Evolutionary conservation across 2,888 invertebrate species (phyloP).

Genomic region (Tachystola acroxantha): DNA sequence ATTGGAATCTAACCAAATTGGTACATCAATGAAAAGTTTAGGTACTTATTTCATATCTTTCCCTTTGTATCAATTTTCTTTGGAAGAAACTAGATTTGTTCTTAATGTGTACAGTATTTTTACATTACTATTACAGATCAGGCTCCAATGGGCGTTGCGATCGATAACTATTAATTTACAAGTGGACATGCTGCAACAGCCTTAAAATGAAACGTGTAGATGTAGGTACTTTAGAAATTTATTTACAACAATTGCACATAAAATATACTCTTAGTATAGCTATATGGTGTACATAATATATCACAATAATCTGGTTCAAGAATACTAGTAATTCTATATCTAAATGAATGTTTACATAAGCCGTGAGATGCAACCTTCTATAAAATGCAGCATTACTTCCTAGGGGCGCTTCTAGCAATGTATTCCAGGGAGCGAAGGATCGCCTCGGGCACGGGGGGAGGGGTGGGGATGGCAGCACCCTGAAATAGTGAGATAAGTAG

Average conservation of each 20-base stretch:
- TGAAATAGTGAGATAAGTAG: conserved; percentile 24
- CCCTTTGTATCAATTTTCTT: no score
- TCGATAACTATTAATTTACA: no score
- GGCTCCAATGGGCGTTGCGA: no score
- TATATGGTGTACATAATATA: background rate
- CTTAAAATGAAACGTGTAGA: no score
- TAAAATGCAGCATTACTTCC: conserved; percentile 1
- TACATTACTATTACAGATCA: no score
- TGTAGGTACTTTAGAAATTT: background rate
- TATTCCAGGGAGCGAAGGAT: conserved; percentile 62
- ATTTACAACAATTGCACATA: background rate
- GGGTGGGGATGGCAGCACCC: conserved; percentile 60
- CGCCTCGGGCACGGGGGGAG: conserved; percentile 67
- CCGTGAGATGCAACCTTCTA: background rate
- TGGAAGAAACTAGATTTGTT: no score
- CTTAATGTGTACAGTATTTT: no score
- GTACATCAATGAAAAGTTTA: no score
- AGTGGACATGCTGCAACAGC: no score
- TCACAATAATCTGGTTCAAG: background rate
- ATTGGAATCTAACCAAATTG: no score
- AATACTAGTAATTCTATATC: background rate
- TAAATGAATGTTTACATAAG: background rate
- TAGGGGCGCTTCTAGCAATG: conserved; percentile 25
- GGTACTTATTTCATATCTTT: no score
- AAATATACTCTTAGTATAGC: background rate